These are phyloP conservation scores for Drosophila equinoxialis DNA, from an alignment of 1,140 invertebrate species.

Conservation along the genomic window DNA sequence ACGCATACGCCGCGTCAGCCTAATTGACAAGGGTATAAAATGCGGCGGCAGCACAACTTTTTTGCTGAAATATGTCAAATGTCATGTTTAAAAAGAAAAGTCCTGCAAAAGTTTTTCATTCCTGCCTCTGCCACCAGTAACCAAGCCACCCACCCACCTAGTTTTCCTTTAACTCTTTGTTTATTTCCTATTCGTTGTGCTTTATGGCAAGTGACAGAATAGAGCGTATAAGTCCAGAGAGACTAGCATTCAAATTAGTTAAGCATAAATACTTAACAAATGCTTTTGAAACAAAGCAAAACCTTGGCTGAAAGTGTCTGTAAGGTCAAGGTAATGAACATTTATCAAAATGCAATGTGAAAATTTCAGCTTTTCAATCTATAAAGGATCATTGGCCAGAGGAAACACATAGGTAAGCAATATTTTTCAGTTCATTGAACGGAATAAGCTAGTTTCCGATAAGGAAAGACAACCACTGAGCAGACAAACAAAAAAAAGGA, in stretches of 20 bases:
- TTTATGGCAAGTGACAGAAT: conserved; percentile 46
- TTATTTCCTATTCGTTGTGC: conserved; percentile 6
- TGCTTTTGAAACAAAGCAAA: conserved; percentile 1
- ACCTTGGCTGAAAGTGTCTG: conserved; percentile 17
- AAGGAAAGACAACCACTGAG: conserved; percentile 52
- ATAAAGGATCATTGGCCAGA: conserved; percentile 30
- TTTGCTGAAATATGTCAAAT: conserved; percentile 75
- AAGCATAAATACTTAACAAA: background rate
- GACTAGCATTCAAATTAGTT: conserved; percentile 36
- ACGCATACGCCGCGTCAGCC: conserved; percentile 75
- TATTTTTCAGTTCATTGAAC: conserved; percentile 80
- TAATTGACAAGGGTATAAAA: conserved; percentile 77
- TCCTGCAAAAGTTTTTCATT: conserved; percentile 36
- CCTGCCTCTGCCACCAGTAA: background rate
- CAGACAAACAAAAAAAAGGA: conserved; percentile 43
- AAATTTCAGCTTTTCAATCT: conserved; percentile 49
- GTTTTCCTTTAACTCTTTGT: conserved; percentile 40
- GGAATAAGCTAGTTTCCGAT: conserved; percentile 80
- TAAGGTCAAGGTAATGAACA: conserved; percentile 41
- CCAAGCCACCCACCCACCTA: background rate
- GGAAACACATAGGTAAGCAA: conserved; percentile 73
- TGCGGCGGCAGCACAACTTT: conserved; percentile 63
- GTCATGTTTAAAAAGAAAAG: conserved; percentile 51
- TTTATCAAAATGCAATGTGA: conserved; percentile 56
- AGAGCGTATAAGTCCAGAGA: conserved; percentile 37